These are phyloP conservation scores for Drosophila stalkeri DNA, from an alignment of 2,888 invertebrate species.

Conservation along the genomic window DNA sequence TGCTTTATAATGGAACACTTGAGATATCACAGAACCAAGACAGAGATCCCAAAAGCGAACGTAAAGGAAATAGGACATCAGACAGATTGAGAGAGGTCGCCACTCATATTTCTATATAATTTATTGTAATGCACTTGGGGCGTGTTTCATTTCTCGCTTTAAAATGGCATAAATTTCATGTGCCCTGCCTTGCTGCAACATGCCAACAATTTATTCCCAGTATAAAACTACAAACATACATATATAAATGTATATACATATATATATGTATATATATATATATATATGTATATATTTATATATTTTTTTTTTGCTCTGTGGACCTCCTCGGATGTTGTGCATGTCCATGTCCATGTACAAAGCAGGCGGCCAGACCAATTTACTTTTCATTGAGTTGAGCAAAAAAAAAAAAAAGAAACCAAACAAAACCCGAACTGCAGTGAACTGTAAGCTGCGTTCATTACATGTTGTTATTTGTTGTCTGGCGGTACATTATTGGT, in stretches of 20 bases:
- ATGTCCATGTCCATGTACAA: constrained; percentile 67
- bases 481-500: constrained; percentile 78
- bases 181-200: constrained; percentile 47
- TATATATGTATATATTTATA: constrained; percentile 23
- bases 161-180: constrained; percentile 79
- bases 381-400: constrained; percentile 70
- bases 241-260: constrained; percentile 26
- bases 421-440: constrained; percentile 26
- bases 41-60: not conserved
- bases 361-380: constrained; percentile 65
- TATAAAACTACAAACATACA: constrained; percentile 31
- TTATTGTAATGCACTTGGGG: constrained; percentile 80
- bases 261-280: constrained; percentile 23
- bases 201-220: constrained; percentile 65
- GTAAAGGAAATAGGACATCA: constrained; percentile 7
- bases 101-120: constrained; percentile 77
- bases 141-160: constrained; percentile 82
- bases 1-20: constrained; percentile 73
- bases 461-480: constrained; percentile 80
- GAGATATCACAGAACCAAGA: constrained; percentile 1
- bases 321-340: constrained; percentile 56
- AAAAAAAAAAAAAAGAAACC: constrained; percentile 14
- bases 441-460: constrained; percentile 73
- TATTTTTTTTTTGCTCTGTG: constrained; percentile 26
- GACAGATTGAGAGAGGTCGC: constrained; percentile 2